Percentiles rank a stretch among this genome's conserved stretches.
These are phyloP conservation scores for Epinephelus fuscoguttatus DNA, from an alignment of 2,113 vertebrate species.

Conservation along the genomic window DNA sequence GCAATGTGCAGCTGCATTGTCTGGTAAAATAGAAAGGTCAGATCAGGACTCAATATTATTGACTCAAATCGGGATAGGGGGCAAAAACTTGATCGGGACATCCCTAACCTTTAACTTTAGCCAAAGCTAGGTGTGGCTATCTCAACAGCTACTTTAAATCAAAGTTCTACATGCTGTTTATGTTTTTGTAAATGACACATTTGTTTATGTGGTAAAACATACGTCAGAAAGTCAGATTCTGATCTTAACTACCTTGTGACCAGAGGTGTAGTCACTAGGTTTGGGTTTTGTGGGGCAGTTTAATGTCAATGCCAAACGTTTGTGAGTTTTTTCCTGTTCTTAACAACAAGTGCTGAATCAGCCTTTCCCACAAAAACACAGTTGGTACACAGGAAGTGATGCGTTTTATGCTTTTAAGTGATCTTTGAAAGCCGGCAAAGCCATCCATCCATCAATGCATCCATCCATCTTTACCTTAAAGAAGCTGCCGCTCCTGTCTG, in stretches of 20 bases:
- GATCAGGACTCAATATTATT: no score
- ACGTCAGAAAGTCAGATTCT: not conserved
- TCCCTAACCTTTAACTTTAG: no score
- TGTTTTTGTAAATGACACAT: not conserved
- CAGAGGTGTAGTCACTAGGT: not conserved
- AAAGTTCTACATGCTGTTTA: not conserved
- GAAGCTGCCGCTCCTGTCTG: constrained; percentile 91
- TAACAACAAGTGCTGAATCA: constrained; percentile 1
- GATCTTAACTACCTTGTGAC: not conserved
- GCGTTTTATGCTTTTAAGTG: not conserved
- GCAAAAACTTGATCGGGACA: no score
- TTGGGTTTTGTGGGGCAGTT: not conserved
- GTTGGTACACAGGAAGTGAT: not conserved
- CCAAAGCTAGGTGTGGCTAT: no score
- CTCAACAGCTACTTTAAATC: not conserved
- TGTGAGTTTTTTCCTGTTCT: not conserved
- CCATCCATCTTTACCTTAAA: constrained; percentile 89
- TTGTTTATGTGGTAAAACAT: no score
- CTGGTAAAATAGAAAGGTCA: no score
- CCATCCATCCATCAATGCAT: not conserved
- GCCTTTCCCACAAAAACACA: not conserved
- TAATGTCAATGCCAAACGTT: not conserved
- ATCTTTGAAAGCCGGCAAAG: not conserved
- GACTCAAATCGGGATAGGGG: no score
- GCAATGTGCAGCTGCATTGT: no score